phyloP scores from a whole-genome alignment of 2,113 vertebrate genomes.

The Pachypanchax playfairii region DNA sequence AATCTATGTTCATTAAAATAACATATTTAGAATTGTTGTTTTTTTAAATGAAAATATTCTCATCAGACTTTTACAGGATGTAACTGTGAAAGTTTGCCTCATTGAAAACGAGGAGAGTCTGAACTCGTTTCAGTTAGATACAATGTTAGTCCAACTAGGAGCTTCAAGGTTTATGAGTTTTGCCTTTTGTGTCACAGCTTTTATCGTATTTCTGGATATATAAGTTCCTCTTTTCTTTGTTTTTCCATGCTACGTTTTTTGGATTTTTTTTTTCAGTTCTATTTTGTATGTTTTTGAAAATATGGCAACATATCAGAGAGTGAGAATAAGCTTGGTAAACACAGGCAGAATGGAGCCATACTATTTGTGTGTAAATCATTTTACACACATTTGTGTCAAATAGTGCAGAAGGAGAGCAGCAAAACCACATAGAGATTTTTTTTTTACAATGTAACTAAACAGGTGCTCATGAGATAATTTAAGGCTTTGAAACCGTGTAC shows the following conservation, averaged over 20 bases:
- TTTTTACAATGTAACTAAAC: neutral
- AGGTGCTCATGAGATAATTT: neutral
- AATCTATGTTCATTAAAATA: constrained; percentile 4
- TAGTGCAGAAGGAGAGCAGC: neutral
- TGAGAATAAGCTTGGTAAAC: neutral
- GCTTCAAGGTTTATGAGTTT: neutral
- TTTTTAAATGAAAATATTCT: neutral
- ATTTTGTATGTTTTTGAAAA: neutral
- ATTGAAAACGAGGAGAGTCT: neutral
- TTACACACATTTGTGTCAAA: neutral
- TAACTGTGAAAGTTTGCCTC: neutral
- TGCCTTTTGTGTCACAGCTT: no score
- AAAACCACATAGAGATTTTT: neutral
- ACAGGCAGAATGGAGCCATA: neutral
- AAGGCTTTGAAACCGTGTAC: neutral
- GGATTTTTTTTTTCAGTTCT: neutral
- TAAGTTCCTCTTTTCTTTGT: no score
- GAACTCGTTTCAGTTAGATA: no score
- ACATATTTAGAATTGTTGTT: neutral
- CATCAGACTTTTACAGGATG: neutral
- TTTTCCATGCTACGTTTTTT: no score
- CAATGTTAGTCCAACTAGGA: no score
- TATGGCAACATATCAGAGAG: neutral
- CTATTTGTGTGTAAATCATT: neutral
- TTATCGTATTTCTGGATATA: no score